Base-by-base conservation (phyloP, 2,888 invertebrate genomes). In the Gisinianus flammeolus region DNA sequence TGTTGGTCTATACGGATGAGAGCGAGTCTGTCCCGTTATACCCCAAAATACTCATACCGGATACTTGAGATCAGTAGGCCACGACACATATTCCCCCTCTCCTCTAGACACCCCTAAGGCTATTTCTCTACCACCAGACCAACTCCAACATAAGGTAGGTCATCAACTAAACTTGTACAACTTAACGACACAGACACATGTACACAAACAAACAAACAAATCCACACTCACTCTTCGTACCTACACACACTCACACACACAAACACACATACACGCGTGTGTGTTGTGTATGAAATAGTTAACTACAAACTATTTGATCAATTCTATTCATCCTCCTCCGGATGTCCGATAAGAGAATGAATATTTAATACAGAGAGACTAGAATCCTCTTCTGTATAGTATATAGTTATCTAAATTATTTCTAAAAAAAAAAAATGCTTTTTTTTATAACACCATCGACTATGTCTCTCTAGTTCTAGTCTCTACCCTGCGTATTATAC, bases 1-100 rank as follows among this genome's bases (percentile, higher is more conserved):
- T 67, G 67, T 28, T 44, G 58, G 26, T 66, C n/a, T 66, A 44
- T 16, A 30, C 67, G 22, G 74, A 74, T 74, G 74, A 74, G 66
- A 74, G 74, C 76, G 76, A 76, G 76, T 76, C 76, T 76, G 76
- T 76, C 76, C 76, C 76, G 76, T 76, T 76, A 76, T 58, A 76
- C 69, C 76, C 76, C 76, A 74, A 73, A 73, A 74, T 74, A 74
- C 74, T 74, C 74, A 74, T 74, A 74, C 74, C 74, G 74, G 74
- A 74, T 74, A 74, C 74, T 64, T 74, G 74, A 64, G 74, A 74
- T 74, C 74, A 74, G 74, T 74, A 74, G 74, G 74, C 64, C 74
- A 74, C 74, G 74, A 74, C 74, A 74, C 26, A 74, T 74, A 74
- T 74, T 67, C 67, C n/a, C 31, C 33, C 67, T 33, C 33, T 67